phyloP scores from a whole-genome alignment of 2,797 vertebrate genomes.

The Tympanoctomys barrerae region DNA sequence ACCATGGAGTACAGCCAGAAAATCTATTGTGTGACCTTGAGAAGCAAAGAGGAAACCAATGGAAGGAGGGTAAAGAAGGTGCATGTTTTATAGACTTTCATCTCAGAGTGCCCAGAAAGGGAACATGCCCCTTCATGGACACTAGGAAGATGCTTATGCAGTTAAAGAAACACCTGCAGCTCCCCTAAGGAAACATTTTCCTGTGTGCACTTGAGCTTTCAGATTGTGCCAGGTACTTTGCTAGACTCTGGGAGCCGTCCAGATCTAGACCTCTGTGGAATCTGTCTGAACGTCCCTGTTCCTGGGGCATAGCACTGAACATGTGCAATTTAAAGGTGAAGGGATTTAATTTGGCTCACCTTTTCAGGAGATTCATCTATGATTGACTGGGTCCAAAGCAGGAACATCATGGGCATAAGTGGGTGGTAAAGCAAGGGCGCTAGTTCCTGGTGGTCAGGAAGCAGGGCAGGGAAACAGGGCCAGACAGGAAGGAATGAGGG shows the following conservation, averaged over 20 bases:
- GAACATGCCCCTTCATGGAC: too few species aligned
- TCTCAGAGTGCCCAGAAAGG: background rate
- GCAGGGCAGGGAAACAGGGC: background rate
- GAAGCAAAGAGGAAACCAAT: background rate
- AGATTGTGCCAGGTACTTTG: background rate
- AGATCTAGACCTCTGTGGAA: background rate
- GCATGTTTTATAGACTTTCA: background rate
- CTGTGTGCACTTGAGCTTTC: background rate
- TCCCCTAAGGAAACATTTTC: background rate
- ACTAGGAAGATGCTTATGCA: background rate
- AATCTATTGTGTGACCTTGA: background rate
- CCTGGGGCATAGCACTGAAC: background rate
- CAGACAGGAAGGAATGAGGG: background rate
- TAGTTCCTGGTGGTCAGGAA: background rate
- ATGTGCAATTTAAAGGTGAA: background rate
- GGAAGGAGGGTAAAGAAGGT: background rate
- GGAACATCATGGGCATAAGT: background rate
- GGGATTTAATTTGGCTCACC: background rate
- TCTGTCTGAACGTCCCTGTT: background rate
- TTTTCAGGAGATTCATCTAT: background rate
- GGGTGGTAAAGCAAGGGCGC: background rate
- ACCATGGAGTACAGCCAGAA: background rate
- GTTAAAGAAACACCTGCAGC: background rate
- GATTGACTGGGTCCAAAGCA: background rate
- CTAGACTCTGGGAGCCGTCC: background rate